These are phyloP conservation scores for Ophion ellenae DNA, from an alignment of 2,888 invertebrate species.

Conservation along the genomic window DNA sequence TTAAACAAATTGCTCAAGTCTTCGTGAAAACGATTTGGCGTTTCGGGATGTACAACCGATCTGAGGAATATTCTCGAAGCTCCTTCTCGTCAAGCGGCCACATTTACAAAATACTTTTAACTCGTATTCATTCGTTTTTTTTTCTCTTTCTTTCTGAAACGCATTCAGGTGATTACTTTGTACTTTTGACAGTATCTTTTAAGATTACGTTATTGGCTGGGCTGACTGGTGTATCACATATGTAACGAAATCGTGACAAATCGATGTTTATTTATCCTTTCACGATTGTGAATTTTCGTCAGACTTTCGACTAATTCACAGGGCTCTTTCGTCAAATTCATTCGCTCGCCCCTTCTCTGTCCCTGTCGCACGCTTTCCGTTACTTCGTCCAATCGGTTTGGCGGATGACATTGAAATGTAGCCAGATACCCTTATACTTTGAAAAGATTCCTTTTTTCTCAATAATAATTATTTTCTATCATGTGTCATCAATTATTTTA, in stretches of 20 bases:
- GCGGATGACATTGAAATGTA: slow-evolving; percentile 1
- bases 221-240: slow-evolving; percentile 62
- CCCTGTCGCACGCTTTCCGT: neutral
- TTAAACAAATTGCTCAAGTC: slow-evolving; percentile 28
- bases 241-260: slow-evolving; percentile 54
- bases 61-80: slow-evolving; percentile 34
- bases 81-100: slow-evolving; percentile 50
- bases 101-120: slow-evolving; percentile 55
- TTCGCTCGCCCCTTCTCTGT: neutral
- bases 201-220: slow-evolving; percentile 61
- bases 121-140: slow-evolving; percentile 43
- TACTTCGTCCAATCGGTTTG: slow-evolving; percentile 25
- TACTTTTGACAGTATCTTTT: slow-evolving; percentile 69
- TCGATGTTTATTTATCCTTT: slow-evolving; percentile 26
- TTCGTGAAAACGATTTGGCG: slow-evolving; percentile 31
- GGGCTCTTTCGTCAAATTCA: neutral
- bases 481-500: neutral
- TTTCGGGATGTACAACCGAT: slow-evolving; percentile 38
- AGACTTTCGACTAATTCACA: slow-evolving; percentile 7
- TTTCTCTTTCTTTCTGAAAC: slow-evolving; percentile 52
- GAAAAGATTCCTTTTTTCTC: neutral
- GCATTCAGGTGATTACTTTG: slow-evolving; percentile 68
- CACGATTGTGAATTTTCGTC: slow-evolving; percentile 33
- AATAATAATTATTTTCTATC: neutral
- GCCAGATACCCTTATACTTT: neutral